These are phyloP conservation scores for Aphodius sticticus DNA, from an alignment of 2,888 invertebrate genomes.

Conservation along the genomic window DNA sequence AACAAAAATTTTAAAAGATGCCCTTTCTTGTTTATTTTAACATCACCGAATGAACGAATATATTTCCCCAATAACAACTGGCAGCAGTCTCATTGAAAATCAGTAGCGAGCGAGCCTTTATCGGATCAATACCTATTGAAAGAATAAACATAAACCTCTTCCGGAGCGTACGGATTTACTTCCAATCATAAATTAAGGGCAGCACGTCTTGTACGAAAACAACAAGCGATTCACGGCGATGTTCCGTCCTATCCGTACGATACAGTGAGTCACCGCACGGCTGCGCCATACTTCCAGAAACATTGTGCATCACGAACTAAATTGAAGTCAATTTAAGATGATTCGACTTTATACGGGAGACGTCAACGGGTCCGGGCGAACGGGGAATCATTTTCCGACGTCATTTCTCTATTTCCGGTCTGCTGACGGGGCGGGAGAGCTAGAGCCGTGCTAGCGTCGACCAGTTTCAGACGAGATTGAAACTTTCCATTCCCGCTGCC, in stretches of 20 bases:
- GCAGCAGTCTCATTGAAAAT: not conserved
- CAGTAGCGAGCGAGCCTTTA: not conserved
- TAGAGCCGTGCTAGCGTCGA: not conserved
- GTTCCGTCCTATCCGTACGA: conserved; percentile 7
- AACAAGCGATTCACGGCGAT: conserved; percentile 18
- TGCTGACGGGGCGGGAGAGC: conserved; percentile 16
- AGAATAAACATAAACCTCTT: conserved; percentile 4
- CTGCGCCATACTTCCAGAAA: conserved; percentile 28
- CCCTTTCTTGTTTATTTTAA: too few relatives aligned
- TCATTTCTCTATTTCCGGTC: conserved; percentile 33
- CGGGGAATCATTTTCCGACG: conserved; percentile 32
- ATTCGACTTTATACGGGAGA: conserved; percentile 30
- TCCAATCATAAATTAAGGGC: not conserved
- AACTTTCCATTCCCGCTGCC: not conserved
- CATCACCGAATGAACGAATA: too few relatives aligned
- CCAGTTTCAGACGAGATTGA: conserved; percentile 15
- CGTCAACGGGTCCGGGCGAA: conserved; percentile 21
- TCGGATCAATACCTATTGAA: not conserved
- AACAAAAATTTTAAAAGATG: too few relatives aligned
- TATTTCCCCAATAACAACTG: too few relatives aligned
- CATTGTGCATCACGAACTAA: conserved; percentile 33
- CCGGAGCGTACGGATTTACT: conserved; percentile 4
- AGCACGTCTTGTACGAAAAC: conserved; percentile 15
- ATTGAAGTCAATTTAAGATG: conserved; percentile 36
- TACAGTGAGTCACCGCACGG: not conserved